Evolutionary conservation across 1,140 invertebrate genomes (phyloP).

Genomic region (Zaprionus capensis): DNA sequence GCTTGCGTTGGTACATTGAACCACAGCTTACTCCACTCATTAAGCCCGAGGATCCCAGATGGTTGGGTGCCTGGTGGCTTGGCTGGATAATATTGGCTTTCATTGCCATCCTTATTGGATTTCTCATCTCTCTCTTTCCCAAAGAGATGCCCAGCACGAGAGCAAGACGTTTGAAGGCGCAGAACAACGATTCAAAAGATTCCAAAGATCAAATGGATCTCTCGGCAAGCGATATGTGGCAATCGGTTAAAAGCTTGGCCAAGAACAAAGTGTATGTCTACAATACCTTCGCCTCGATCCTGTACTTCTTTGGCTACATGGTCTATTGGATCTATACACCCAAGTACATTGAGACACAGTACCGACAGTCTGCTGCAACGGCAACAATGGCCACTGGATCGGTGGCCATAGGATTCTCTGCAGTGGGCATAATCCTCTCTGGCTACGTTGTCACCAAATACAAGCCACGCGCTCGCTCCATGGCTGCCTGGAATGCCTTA

Average conservation of each 20-base stretch:
- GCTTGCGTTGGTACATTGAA: constrained; percentile 88
- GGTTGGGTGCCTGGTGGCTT: constrained; percentile 93
- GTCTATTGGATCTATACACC: constrained; percentile 91
- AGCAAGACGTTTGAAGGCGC: constrained; percentile 33
- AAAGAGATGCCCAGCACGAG: constrained; percentile 86
- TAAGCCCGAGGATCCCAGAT: constrained; percentile 88
- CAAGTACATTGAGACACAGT: constrained; percentile 91
- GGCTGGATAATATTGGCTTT: constrained; percentile 90
- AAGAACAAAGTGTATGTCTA: constrained; percentile 88
- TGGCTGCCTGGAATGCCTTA: constrained; percentile 90
- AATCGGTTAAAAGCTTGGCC: constrained; percentile 64
- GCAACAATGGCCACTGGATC: constrained; percentile 89
- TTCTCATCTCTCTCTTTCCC: constrained; percentile 87
- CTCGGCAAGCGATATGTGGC: constrained; percentile 60
- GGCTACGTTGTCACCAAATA: constrained; percentile 89
- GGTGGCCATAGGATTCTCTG: constrained; percentile 89
- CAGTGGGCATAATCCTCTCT: constrained; percentile 88
- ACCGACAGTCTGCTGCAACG: constrained; percentile 88
- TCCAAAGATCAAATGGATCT: constrained; percentile 26
- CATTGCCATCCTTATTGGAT: constrained; percentile 86
- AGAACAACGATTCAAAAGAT: neutral
- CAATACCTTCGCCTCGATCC: constrained; percentile 87
- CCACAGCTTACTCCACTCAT: constrained; percentile 88
- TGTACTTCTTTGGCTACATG: constrained; percentile 89
- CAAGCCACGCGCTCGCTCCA: constrained; percentile 87